Evolutionary conservation across 2,113 vertebrate genomes (phyloP), one percentile per base, ranked within the genome.

Genomic region (Pelodiscus sinensis): DNA sequence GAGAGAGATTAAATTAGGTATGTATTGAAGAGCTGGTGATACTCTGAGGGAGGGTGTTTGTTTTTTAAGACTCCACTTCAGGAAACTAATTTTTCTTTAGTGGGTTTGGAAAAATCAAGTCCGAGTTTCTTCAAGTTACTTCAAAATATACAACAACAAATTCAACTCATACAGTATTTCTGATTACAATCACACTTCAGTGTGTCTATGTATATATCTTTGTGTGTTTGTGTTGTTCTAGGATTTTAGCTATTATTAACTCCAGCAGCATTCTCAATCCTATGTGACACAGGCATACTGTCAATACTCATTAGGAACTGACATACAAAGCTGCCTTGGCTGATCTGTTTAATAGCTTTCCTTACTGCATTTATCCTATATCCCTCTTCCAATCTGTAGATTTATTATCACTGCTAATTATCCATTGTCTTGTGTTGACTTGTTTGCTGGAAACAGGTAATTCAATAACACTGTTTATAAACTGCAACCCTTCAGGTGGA

Each of bases 381-480:
- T 90, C 91, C 78, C 87, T 82, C 89, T 88, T 83, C 81, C 90
- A 95, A 77, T 84, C 82, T 79, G 88, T 79, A 94, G 55, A 85
- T 94, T 93, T 94, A 94, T 94, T 92, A 95, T 94, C 86, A 56
- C 56, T 82, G 12, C 90, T 94, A 93, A 97, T 96, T 93, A 90
- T 12, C 88, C 44, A 38, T 81, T 88, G 71, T 92, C 86, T 87
- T 44, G 56, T 29, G 88, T 52, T 88, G 85, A 80, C 95, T 90
- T 85, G 82, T 85, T 92, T 91, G 83, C 90, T 84, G 50, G 90
- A 85, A 87, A 84, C 68, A 91, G 56, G 90, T 85, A 95, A 92
- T 58, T 92, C 92, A 79, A 88, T 15, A 93, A 87, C 81, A 51
- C 19, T 82, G 62, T 90, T 93, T 84, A 83, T 57, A 96, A 24